Base-by-base conservation (phyloP, 1,140 invertebrate species). In the Daktulosphaira vitifoliae region DNA sequence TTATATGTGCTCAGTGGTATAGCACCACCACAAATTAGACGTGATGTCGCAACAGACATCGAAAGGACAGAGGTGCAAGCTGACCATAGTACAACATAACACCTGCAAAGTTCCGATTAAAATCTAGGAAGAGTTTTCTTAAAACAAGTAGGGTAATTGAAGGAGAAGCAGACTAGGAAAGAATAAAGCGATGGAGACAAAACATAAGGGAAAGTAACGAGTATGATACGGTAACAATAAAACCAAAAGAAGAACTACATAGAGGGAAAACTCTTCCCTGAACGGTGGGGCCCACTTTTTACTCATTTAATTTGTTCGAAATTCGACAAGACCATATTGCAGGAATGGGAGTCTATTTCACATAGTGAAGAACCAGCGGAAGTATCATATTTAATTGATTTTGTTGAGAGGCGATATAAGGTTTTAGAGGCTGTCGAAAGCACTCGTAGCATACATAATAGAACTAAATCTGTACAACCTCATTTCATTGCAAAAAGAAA, bases 11-110 rank as follows among this genome's bases (percentile, higher is more conserved):
- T 42, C 33, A 26, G 11, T 18, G 59, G 59, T 5, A 49, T 65
- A 65, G 59, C 59, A 29, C 44, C 59, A 48, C 59, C 59, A 29
- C 3, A 46, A 22, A 49, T 65, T 46, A 39, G 59, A 29, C 22
- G 39, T 26, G 29, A 26, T 37, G 15, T 52, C 3, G 50, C 44
- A 48, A 20, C 50, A 26, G 50, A 52, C 15, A 37, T 49, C 42
- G 44, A 65, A 37, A 39, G 44, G 16, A 65, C 23, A 42, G 48
- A 26, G n/a, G 7, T 20, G 18, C 33, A 46, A 49, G 44, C 8
- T 25, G 59, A 65, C 44, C 22, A 38, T 26, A 38, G 59, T 65
- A 62, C 39, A 25, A 39, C 18, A 26, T 37, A 22, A 23, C 38
- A 62, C 20, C 37, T 42, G 37, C 33, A 65, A 26, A 20, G 23